phyloP scores from a whole-genome alignment of 2,113 vertebrate genomes.

The Hyperoodon ampullatus region DNA sequence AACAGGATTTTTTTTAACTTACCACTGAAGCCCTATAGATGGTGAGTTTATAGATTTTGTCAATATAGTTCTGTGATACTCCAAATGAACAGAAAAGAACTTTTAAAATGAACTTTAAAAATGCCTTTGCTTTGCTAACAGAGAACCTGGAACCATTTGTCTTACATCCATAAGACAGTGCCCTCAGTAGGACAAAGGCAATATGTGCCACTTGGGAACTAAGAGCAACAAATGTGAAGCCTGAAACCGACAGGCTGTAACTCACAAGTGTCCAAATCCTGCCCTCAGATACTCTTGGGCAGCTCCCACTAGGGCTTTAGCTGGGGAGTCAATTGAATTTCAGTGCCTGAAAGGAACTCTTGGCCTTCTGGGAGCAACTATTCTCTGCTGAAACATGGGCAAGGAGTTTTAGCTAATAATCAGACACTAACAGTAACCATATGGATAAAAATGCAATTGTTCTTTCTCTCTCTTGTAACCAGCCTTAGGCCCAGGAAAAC shows the following conservation, averaged over 20 bases:
- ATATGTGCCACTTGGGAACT: constrained; percentile 1
- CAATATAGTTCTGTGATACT: not conserved
- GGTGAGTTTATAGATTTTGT: not conserved
- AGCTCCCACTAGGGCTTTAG: constrained; percentile 39
- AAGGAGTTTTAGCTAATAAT: constrained; percentile 53
- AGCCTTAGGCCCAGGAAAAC: not conserved
- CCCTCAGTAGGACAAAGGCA: not conserved
- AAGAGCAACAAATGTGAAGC: constrained; percentile 52
- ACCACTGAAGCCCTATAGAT: not conserved
- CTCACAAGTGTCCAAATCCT: constrained; percentile 27
- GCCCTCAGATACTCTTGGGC: constrained; percentile 27
- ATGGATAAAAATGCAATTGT: not conserved
- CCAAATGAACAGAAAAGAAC: not conserved
- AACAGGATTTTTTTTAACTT: not conserved
- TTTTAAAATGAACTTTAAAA: not conserved
- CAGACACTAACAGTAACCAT: constrained; percentile 62
- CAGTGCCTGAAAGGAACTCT: constrained; percentile 49
- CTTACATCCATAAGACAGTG: not conserved
- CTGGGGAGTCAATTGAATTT: constrained; percentile 70
- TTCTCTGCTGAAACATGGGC: constrained; percentile 45
- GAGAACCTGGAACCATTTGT: constrained; percentile 16
- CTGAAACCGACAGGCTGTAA: constrained; percentile 57
- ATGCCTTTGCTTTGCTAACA: not conserved
- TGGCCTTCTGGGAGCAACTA: constrained; percentile 48
- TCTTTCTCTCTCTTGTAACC: not conserved